phyloP scores from a whole-genome alignment of 2,113 vertebrate species.

The Ibidorhyncha struthersii region DNA sequence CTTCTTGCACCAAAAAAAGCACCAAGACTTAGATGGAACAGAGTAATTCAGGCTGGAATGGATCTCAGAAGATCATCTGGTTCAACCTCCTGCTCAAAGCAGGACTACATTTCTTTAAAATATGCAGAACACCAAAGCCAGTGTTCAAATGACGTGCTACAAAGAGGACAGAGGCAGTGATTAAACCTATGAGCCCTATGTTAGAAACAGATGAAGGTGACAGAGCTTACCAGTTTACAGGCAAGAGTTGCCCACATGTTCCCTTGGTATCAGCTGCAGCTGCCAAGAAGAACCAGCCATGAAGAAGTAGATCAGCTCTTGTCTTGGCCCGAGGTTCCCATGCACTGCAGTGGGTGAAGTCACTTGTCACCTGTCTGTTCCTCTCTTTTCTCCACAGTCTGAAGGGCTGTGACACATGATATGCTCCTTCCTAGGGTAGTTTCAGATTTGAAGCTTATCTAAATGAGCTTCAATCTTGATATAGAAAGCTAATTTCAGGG shows the following conservation, averaged over 20 bases:
- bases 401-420: background rate
- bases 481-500: background rate
- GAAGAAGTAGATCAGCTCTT: background rate
- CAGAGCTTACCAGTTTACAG: background rate
- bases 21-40: background rate
- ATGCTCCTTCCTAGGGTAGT: accelerated
- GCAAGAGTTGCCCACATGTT: accelerated
- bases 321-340: background rate
- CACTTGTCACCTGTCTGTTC: accelerated
- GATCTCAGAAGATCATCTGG: background rate
- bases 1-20: background rate
- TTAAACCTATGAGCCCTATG: background rate
- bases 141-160: background rate
- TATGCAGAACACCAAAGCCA: background rate
- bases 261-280: background rate
- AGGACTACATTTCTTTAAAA: background rate
- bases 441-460: background rate
- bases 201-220: background rate
- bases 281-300: background rate
- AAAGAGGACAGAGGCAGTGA: background rate
- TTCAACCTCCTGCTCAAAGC: background rate
- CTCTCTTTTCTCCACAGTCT: background rate
- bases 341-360: background rate
- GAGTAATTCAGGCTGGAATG: background rate
- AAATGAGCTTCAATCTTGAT: background rate